phyloP scores from a whole-genome alignment of 1,140 invertebrate genomes.

The Manduca sexta region DNA sequence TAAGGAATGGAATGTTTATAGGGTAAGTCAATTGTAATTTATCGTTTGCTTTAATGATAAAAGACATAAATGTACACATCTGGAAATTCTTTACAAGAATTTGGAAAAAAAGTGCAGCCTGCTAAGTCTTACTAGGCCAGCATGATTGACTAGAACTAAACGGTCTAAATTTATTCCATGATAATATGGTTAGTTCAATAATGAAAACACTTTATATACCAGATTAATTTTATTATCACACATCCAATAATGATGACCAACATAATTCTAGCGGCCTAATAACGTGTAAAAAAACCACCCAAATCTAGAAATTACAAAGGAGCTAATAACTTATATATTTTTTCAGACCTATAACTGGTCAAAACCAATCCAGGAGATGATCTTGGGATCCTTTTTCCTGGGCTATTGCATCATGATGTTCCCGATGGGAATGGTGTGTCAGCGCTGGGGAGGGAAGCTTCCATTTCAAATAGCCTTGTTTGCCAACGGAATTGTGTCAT shows the following conservation, averaged over 20 bases:
- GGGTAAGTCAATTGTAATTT: background rate
- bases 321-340: too few species aligned
- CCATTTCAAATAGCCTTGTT: slow-evolving; percentile 46
- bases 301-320: too few species aligned
- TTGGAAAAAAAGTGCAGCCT: background rate
- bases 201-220: background rate
- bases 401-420: slow-evolving; percentile 72
- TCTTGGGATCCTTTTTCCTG: slow-evolving; percentile 79
- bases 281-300: too few species aligned
- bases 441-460: slow-evolving; percentile 75
- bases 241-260: too few species aligned
- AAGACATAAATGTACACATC: background rate
- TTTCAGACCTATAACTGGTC: slow-evolving; percentile 75
- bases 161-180: background rate
- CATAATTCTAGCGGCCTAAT: too few species aligned
- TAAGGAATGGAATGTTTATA: slow-evolving; percentile 2
- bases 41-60: too few species aligned
- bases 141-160: too few species aligned
- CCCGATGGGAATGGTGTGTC: slow-evolving; percentile 74
- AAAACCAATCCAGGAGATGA: slow-evolving; percentile 74
- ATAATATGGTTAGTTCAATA: background rate
- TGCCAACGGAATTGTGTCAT: slow-evolving; percentile 38
- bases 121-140: too few species aligned
- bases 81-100: background rate
- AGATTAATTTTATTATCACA: background rate